These are phyloP conservation scores for Lepidochitona cinerea DNA, from an alignment of 2,888 invertebrate genomes.

Conservation along the genomic window DNA sequence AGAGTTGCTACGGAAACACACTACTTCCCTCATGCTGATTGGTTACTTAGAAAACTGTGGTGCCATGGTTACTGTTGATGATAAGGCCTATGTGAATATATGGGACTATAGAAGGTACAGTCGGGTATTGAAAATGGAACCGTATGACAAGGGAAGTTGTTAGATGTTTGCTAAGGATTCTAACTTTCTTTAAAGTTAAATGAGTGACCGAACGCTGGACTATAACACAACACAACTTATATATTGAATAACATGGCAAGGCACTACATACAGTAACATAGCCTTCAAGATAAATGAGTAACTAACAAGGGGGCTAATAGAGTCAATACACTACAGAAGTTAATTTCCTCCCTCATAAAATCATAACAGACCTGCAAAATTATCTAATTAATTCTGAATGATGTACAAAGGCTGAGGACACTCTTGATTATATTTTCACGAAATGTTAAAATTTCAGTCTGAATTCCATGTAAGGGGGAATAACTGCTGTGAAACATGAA, in stretches of 20 bases:
- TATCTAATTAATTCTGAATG: neutral
- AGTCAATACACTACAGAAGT: no score
- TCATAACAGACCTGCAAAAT: no score
- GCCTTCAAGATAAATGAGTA: no score
- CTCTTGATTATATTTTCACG: neutral
- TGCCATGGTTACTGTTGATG: conserved; percentile 57
- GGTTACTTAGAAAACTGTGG: conserved; percentile 52
- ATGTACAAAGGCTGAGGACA: neutral
- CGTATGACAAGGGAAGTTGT: neutral
- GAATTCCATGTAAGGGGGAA: neutral
- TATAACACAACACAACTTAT: neutral
- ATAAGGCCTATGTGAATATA: conserved; percentile 50
- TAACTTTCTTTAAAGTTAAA: no score
- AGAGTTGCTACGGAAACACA: conserved; percentile 55
- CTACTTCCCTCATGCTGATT: conserved; percentile 44
- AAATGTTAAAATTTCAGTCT: neutral
- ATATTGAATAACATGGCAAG: no score
- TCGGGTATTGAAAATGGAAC: no score
- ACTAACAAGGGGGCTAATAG: no score
- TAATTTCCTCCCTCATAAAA: no score
- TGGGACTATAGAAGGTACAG: conserved; percentile 56
- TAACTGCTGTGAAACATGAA: neutral
- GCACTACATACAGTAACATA: no score
- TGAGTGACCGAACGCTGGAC: neutral
- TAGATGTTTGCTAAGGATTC: neutral